Conservation (phyloP, 1,140 invertebrate species). For the Sesamia nonagrioides region DNA sequence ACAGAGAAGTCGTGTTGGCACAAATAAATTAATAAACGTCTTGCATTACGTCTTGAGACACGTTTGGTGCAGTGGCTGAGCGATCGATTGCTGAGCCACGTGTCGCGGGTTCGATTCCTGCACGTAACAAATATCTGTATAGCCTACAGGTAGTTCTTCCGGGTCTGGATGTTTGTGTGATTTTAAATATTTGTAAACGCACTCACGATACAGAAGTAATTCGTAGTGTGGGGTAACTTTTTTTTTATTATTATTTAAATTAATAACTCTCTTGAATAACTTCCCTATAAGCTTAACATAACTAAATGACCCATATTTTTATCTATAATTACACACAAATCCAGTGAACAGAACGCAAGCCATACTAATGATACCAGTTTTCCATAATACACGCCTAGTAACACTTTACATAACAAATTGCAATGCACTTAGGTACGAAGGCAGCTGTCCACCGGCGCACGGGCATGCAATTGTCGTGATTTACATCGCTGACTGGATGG, state of each 20-base stretch:
- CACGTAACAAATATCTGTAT: no score
- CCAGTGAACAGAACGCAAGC: constrained; percentile 41
- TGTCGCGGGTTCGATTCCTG: no score
- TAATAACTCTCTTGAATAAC: background rate
- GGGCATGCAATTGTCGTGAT: constrained; percentile 63
- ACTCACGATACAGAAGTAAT: no score
- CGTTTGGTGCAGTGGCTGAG: no score
- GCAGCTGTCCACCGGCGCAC: constrained; percentile 39
- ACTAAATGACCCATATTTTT: constrained; percentile 12
- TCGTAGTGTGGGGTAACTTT: no score
- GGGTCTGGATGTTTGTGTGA: no score
- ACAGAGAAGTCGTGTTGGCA: background rate
- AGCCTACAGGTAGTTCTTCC: no score
- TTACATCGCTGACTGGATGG: constrained; percentile 69
- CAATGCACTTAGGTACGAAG: constrained; percentile 38
- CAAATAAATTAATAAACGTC: background rate
- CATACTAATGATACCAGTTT: constrained; percentile 43
- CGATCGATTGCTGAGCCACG: no score
- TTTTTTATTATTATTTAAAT: no score
- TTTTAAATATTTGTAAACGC: no score
- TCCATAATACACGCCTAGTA: constrained; percentile 46
- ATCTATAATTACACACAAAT: background rate
- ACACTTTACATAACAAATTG: constrained; percentile 50
- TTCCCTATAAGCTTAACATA: constrained; percentile 17
- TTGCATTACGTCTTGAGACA: no score